Conservation (phyloP, 2,113 vertebrate species). For the Sander lucioperca region DNA sequence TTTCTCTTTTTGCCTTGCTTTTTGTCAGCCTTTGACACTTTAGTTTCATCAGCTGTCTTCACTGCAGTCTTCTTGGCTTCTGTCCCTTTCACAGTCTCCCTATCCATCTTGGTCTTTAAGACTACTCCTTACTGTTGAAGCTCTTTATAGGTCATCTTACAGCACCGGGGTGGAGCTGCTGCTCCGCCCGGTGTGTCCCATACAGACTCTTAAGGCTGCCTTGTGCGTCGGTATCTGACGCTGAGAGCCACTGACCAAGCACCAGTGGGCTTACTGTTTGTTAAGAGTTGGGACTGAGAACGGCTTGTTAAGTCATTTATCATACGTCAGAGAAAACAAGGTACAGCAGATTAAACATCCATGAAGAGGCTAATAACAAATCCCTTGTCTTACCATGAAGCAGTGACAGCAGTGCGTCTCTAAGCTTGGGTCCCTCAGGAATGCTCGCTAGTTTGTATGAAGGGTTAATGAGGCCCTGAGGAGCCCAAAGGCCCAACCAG, state of each 20-base stretch:
- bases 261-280: too few species aligned
- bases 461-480: constrained; percentile 38
- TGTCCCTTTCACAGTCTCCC: constrained; percentile 57
- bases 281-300: too few species aligned
- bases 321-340: background rate
- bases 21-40: constrained; percentile 60
- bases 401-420: constrained; percentile 8
- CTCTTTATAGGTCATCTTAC: too few species aligned
- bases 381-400: background rate
- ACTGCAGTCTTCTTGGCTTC: constrained; percentile 44
- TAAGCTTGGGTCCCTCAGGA: constrained; percentile 21
- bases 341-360: background rate
- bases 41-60: constrained; percentile 46
- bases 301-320: too few species aligned
- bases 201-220: too few species aligned
- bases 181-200: too few species aligned
- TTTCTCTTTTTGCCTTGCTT: constrained; percentile 66
- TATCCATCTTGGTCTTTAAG: constrained; percentile 64
- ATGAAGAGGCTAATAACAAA: background rate
- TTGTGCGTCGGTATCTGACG: too few species aligned
- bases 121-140: too few species aligned
- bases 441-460: constrained; percentile 34
- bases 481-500: background rate
- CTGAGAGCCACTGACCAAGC: too few species aligned
- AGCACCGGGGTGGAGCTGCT: too few species aligned